Percentiles rank a stretch among this genome's conserved stretches.
These are phyloP conservation scores for Triplophysa rosa DNA, from an alignment of 2,113 vertebrate species.

Conservation along the genomic window DNA sequence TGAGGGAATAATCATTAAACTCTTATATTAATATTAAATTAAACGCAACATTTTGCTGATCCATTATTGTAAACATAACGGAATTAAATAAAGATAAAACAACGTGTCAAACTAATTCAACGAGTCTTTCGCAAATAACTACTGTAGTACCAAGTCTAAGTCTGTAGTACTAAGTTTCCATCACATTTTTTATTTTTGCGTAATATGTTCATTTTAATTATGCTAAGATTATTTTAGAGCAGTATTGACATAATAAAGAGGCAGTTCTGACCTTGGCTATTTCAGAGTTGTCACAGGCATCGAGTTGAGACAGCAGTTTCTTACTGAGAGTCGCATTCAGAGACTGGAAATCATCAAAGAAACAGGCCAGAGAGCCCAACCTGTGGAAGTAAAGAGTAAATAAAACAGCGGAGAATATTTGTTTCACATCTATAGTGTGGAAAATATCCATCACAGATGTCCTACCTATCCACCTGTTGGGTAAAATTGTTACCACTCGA, in stretches of 20 bases:
- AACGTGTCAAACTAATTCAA: no score
- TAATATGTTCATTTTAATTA: no score
- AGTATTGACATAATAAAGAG: background rate
- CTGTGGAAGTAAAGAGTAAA: constrained; percentile 49
- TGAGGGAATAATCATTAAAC: background rate
- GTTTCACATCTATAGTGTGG: no score
- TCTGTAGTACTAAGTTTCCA: no score
- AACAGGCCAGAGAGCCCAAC: constrained; percentile 68
- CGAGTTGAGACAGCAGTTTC: constrained; percentile 62
- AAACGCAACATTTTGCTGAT: no score
- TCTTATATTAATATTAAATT: no score
- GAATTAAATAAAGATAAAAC: background rate
- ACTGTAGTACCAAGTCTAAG: no score
- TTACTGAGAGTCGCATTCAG: constrained; percentile 50
- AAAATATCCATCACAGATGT: background rate
- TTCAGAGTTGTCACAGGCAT: constrained; percentile 49
- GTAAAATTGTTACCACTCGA: constrained; percentile 30
- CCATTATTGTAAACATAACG: background rate
- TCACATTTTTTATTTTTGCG: no score
- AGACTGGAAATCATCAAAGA: constrained; percentile 39
- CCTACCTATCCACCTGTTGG: constrained; percentile 49
- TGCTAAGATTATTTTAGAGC: no score
- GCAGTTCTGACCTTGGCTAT: constrained; percentile 53
- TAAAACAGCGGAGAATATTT: background rate
- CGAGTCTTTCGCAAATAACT: no score